Percentiles rank a stretch among this genome's conserved stretches.
phyloP scores from a whole-genome alignment of 2,888 invertebrate genomes.

The Apamea anceps region DNA sequence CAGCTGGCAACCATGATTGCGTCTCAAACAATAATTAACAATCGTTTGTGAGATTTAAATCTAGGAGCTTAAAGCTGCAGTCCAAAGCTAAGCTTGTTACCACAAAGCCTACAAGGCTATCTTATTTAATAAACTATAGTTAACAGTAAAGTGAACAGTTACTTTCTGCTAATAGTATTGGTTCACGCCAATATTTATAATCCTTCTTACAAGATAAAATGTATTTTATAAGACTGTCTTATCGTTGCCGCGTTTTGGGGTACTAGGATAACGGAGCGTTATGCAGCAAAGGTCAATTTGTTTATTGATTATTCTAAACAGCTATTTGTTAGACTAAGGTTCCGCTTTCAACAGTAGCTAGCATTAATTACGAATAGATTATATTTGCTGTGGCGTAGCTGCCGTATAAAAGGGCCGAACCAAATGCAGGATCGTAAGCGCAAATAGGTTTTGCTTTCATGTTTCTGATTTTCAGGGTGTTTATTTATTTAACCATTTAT shows the following conservation, averaged over 20 bases:
- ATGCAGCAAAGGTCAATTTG: constrained; percentile 25
- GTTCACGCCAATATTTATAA: constrained; percentile 57
- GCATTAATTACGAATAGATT: constrained; percentile 3
- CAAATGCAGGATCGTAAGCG: background rate
- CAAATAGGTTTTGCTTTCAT: too few species aligned
- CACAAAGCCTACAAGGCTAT: constrained; percentile 58
- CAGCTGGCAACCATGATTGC: constrained; percentile 7
- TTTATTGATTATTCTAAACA: constrained; percentile 33
- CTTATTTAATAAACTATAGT: constrained; percentile 52
- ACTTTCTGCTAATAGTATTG: constrained; percentile 55
- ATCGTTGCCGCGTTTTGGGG: constrained; percentile 29
- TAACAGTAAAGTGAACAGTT: constrained; percentile 52
- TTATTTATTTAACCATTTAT: background rate
- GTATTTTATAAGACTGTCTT: constrained; percentile 11
- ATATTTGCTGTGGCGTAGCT: background rate
- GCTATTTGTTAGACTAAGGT: constrained; percentile 23
- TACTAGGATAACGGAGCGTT: constrained; percentile 24
- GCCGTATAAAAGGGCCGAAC: background rate
- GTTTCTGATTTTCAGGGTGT: background rate
- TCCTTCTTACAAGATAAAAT: constrained; percentile 47
- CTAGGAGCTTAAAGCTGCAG: constrained; percentile 29
- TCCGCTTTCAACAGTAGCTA: constrained; percentile 11
- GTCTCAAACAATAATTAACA: constrained; percentile 56
- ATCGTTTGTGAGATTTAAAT: constrained; percentile 50
- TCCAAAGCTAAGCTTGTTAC: constrained; percentile 33